These are phyloP conservation scores for Hycleus cichorii DNA, from an alignment of 1,140 invertebrate genomes.

Conservation along the genomic window DNA sequence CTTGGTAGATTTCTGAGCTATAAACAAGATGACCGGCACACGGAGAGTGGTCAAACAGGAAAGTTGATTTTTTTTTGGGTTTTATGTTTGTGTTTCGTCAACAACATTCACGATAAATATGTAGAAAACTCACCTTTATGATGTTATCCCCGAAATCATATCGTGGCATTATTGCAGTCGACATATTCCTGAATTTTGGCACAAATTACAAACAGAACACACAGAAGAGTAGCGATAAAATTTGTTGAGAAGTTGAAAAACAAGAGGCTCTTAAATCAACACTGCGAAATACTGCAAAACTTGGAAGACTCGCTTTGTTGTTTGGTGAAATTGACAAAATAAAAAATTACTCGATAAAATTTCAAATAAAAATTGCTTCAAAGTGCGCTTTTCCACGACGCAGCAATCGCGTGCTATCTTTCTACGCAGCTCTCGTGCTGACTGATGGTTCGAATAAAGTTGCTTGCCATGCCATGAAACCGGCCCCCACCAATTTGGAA, in stretches of 20 bases:
- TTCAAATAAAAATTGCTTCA: not conserved
- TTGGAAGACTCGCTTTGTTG: slow-evolving; percentile 35
- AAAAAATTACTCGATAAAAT: not conserved
- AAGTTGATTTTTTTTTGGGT: slow-evolving; percentile 3
- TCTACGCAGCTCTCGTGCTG: slow-evolving; percentile 5
- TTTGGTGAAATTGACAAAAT: not conserved
- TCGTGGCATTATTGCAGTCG: slow-evolving; percentile 39
- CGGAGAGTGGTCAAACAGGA: slow-evolving; percentile 3
- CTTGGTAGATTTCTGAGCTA: no score
- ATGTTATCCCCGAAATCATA: slow-evolving; percentile 40
- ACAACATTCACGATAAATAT: not conserved
- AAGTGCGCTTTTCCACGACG: slow-evolving; percentile 34
- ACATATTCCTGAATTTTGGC: slow-evolving; percentile 33
- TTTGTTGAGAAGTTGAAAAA: not conserved
- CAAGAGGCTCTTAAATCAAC: not conserved
- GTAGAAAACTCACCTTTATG: slow-evolving; percentile 33
- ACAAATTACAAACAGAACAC: slow-evolving; percentile 11
- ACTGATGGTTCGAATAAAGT: slow-evolving; percentile 4
- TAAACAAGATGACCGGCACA: not conserved
- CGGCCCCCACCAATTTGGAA: not conserved
- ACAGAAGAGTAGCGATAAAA: slow-evolving; percentile 29
- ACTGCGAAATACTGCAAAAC: slow-evolving; percentile 22
- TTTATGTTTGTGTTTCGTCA: not conserved
- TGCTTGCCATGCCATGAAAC: slow-evolving; percentile 4
- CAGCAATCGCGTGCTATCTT: slow-evolving; percentile 28